Evolutionary conservation across 2,113 vertebrate genomes (phyloP).

Genomic region (Dissostichus mawsoni): DNA sequence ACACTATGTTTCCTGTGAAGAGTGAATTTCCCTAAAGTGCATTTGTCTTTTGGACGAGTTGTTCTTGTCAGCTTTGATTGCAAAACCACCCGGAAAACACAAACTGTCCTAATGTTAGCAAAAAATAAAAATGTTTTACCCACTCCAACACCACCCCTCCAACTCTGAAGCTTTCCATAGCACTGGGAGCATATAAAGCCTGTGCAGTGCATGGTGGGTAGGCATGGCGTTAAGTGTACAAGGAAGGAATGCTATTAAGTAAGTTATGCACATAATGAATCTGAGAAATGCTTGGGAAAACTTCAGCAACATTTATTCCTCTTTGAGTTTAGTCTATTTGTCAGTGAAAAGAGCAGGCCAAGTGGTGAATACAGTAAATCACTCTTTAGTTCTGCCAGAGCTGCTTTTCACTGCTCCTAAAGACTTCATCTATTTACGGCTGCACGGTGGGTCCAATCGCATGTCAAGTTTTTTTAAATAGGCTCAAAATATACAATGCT

Average conservation of each 20-base stretch:
- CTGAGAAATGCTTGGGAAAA: constrained; percentile 83
- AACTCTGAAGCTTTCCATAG: constrained; percentile 61
- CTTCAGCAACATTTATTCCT: constrained; percentile 76
- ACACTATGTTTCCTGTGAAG: constrained; percentile 37
- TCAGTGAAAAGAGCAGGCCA: constrained; percentile 73
- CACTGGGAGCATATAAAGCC: constrained; percentile 72
- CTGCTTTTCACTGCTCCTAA: constrained; percentile 55
- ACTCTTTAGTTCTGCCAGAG: constrained; percentile 78
- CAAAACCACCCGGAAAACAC: constrained; percentile 51
- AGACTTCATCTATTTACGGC: constrained; percentile 70
- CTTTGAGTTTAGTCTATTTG: constrained; percentile 69
- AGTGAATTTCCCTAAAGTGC: constrained; percentile 34
- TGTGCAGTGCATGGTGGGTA: constrained; percentile 77
- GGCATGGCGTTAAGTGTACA: constrained; percentile 74
- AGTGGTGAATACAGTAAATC: constrained; percentile 80
- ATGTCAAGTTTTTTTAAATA: constrained; percentile 63
- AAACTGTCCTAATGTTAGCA: constrained; percentile 55
- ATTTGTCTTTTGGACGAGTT: constrained; percentile 37
- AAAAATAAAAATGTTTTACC: constrained; percentile 50
- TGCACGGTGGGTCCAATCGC: constrained; percentile 53
- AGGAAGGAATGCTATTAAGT: constrained; percentile 83
- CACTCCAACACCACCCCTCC: constrained; percentile 45
- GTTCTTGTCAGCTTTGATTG: constrained; percentile 49
- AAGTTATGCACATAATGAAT: constrained; percentile 85
- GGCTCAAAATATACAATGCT: constrained; percentile 61